These are phyloP conservation scores for Tenthredo mesomela DNA, from an alignment of 2,888 invertebrate genomes.

Conservation along the genomic window DNA sequence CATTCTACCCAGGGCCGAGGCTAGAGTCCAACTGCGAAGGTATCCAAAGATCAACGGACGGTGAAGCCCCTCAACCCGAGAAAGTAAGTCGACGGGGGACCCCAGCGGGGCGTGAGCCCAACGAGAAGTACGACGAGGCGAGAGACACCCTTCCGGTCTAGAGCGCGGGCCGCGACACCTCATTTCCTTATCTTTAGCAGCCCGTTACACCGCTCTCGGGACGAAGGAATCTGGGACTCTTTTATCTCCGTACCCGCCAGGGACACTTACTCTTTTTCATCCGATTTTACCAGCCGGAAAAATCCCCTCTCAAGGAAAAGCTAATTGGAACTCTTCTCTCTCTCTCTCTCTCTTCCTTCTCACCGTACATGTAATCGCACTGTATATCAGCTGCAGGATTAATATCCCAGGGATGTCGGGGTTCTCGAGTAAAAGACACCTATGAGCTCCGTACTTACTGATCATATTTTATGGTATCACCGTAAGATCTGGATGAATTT, in stretches of 20 bases:
- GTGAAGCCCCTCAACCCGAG: slow-evolving; percentile 57
- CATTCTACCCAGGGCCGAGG: slow-evolving; percentile 56
- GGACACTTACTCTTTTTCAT: slow-evolving; percentile 52
- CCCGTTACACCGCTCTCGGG: slow-evolving; percentile 69
- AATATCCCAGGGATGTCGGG: not conserved
- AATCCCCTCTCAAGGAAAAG: slow-evolving; percentile 44
- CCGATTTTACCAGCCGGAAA: slow-evolving; percentile 30
- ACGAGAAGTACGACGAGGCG: slow-evolving; percentile 57
- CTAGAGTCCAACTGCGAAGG: slow-evolving; percentile 75
- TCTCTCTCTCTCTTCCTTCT: not conserved
- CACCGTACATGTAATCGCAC: not conserved
- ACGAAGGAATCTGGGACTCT: slow-evolving; percentile 50
- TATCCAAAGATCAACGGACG: slow-evolving; percentile 68
- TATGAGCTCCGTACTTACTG: not conserved
- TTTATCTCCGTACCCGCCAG: slow-evolving; percentile 54
- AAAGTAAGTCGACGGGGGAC: slow-evolving; percentile 44
- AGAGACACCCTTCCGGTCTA: slow-evolving; percentile 68
- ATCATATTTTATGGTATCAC: not conserved
- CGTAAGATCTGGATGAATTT: not conserved
- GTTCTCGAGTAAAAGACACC: not conserved
- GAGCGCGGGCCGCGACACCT: slow-evolving; percentile 73
- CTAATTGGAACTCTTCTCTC: slow-evolving; percentile 49
- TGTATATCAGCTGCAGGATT: not conserved
- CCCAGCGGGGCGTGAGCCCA: slow-evolving; percentile 54
- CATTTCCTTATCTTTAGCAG: slow-evolving; percentile 78